A percentile compares a stretch with the other conserved stretches of the same genome.
These are phyloP conservation scores for Cheilosia vernalis DNA, from an alignment of 2,888 invertebrate genomes.

Conservation along the genomic window DNA sequence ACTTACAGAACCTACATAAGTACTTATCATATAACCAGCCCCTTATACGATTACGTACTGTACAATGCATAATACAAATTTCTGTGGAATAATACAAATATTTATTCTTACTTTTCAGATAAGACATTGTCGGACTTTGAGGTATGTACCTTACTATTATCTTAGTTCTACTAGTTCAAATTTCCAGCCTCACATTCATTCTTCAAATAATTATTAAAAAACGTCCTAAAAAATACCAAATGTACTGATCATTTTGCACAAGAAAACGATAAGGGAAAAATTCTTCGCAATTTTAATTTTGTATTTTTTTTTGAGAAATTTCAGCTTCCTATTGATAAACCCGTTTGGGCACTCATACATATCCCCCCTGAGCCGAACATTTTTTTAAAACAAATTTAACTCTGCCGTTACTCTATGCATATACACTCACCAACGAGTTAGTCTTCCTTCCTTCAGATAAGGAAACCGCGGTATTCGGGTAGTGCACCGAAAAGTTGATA, in stretches of 20 bases:
- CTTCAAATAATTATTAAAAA: too few relatives aligned
- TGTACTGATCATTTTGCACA: too few relatives aligned
- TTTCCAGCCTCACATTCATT: too few relatives aligned
- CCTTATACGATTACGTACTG: too few relatives aligned
- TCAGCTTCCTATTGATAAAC: slow-evolving; percentile 25
- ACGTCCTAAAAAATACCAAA: too few relatives aligned
- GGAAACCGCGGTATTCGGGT: slow-evolving; percentile 12
- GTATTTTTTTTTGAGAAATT: not conserved
- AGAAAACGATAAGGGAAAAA: not conserved
- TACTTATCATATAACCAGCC: too few relatives aligned
- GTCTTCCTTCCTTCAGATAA: slow-evolving; percentile 22
- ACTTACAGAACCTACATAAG: not conserved
- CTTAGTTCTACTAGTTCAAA: not conserved
- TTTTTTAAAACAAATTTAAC: not conserved
- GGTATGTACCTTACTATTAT: not conserved
- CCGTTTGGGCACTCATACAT: not conserved
- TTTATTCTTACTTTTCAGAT: not conserved
- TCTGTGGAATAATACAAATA: not conserved
- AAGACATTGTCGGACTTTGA: not conserved
- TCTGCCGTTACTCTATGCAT: not conserved
- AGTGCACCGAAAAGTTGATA: slow-evolving; percentile 20
- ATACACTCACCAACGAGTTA: not conserved
- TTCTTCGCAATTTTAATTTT: not conserved
- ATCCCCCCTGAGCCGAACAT: not conserved
- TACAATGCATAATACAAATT: not conserved